phyloP scores from a whole-genome alignment of 2,113 vertebrate species.

The Leucoraja erinaceus region DNA sequence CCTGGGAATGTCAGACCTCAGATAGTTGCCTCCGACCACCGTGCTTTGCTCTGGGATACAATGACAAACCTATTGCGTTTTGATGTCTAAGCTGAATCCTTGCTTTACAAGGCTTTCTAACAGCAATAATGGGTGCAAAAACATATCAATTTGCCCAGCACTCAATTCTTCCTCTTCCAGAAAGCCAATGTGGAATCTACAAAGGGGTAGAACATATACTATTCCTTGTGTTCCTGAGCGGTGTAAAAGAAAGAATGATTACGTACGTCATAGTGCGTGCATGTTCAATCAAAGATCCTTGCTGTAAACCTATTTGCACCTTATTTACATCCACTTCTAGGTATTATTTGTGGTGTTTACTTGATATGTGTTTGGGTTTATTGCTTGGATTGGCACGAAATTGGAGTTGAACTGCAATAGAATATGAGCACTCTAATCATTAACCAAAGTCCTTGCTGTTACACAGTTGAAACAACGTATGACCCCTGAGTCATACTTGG shows the following conservation, averaged over 20 bases:
- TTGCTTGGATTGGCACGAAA: neutral
- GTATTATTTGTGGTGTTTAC: neutral
- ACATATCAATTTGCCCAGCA: no score
- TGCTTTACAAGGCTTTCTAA: no score
- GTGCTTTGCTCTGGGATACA: no score
- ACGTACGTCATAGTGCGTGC: neutral
- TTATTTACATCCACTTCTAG: neutral
- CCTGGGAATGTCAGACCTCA: no score
- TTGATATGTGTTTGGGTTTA: neutral
- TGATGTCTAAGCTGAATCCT: no score
- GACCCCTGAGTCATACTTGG: constrained; percentile 25
- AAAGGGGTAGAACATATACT: no score
- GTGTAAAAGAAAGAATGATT: neutral
- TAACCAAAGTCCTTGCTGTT: constrained; percentile 13
- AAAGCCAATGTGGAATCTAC: no score
- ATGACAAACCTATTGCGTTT: no score
- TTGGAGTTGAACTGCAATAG: neutral
- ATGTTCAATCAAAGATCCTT: neutral
- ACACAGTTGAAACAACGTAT: neutral
- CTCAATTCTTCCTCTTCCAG: no score
- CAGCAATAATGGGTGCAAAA: no score
- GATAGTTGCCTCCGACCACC: no score
- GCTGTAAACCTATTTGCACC: neutral
- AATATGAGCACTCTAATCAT: neutral
- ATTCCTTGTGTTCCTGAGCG: no score